A percentile compares a stretch with the other conserved stretches of the same genome.
Conservation (phyloP, 35 echinoderm and acorn worm genomes). For the Lytechinus pictus region DNA sequence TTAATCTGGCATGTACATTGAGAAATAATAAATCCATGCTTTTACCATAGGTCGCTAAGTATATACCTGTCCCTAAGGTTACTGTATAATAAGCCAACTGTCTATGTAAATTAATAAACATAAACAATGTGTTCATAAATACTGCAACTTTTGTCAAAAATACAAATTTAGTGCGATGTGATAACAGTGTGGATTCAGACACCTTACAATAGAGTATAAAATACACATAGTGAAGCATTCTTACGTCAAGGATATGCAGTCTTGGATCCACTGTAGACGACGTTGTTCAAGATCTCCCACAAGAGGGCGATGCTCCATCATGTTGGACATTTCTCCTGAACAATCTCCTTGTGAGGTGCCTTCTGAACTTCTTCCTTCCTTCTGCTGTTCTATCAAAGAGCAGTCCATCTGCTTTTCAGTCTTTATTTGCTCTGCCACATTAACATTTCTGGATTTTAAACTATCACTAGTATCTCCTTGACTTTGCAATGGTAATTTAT, state of each 20-base stretch:
- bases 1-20: no score
- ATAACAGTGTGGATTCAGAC: no score
- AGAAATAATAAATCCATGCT: no score
- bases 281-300: conserved; percentile 62
- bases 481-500: neutral
- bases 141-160: no score
- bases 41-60: no score
- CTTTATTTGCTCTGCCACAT: neutral
- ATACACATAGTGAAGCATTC: neutral
- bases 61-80: no score
- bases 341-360: neutral
- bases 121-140: no score
- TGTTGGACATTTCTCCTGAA: neutral
- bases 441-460: neutral
- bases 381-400: neutral
- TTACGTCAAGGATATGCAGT: conserved; percentile 71
- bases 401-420: neutral
- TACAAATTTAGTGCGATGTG: no score
- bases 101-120: no score
- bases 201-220: no score
- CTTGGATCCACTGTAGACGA: conserved; percentile 76
- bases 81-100: no score
- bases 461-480: neutral
- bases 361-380: neutral
- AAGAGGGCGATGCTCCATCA: conserved; percentile 35